Base-by-base conservation (phyloP, 2,888 invertebrate species). In the Rotaria sp. region DNA sequence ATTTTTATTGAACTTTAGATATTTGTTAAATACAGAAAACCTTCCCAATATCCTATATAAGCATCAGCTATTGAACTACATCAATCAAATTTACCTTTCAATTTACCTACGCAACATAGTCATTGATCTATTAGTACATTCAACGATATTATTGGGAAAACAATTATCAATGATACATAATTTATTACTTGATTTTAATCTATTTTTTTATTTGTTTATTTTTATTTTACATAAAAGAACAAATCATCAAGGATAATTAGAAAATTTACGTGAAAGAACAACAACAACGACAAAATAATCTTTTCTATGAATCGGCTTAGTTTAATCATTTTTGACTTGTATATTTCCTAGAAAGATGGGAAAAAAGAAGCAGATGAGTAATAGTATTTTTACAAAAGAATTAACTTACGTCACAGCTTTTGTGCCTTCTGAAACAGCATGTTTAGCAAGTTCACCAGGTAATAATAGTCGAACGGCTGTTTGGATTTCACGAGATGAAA, bases 401-500 rank as follows among this genome's bases (percentile, higher is more conserved):
- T 67, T 3, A 35, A 67, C 67, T 67, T 67, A 67, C 67, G 88
- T 88, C 18, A 88, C 88, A 48, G 88, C 88, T 84, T 88, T 88
- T 18, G 88, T 88, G 45, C 88, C 88, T 87, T 88, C 88, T 41
- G 85, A 84, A 45, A 88, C 88, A 35, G 88, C 88, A 84, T 88
- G 88, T 86, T 88, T 88, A 84, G 88, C 88, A 57, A 88, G 85
- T 85, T 88, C 88, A 84, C 88, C 88, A 48, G 88, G 88, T 30
- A 88, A 84, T 26, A 88, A 50, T 26, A 88, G 87, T 75, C 88
- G 88, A 45, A 88, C 88, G 48, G 88, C 88, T 35, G 88, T 88
- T 75, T 88, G 88, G 85, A 88, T 88, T 87, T 88, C 88, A 75
- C 88, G 85, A 80, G 85, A 85, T 45, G 87, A 87, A 57, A 88